These are phyloP conservation scores for Taurulus bubalis DNA, from an alignment of 2,113 vertebrate species.

Conservation along the genomic window DNA sequence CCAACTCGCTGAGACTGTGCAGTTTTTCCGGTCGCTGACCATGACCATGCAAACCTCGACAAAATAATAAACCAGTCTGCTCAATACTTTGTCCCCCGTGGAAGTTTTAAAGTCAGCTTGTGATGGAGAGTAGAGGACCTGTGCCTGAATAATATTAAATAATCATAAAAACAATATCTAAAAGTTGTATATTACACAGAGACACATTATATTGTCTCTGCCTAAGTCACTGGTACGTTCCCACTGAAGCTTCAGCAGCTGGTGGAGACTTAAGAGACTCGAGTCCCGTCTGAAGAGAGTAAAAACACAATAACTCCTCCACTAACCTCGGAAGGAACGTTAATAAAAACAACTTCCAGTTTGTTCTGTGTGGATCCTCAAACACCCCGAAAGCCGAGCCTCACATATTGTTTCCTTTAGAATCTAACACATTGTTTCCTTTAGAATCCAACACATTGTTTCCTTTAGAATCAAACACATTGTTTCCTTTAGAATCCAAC, in stretches of 20 bases:
- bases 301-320: too few species aligned
- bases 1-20: conserved; percentile 34
- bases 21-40: conserved; percentile 57
- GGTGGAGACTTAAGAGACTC: too few species aligned
- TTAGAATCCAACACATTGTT: too few species aligned
- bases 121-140: neutral
- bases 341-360: neutral
- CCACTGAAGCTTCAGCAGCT: neutral
- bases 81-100: neutral
- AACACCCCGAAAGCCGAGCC: too few species aligned
- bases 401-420: neutral
- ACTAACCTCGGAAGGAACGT: neutral
- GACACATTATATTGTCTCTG: too few species aligned
- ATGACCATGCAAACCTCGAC: conserved; percentile 41
- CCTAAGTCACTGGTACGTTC: too few species aligned
- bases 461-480: too few species aligned
- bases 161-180: too few species aligned
- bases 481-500: too few species aligned
- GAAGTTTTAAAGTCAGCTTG: neutral
- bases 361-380: neutral
- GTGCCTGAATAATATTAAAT: too few species aligned
- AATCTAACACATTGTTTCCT: too few species aligned
- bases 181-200: neutral
- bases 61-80: conserved; percentile 38
- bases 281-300: too few species aligned